A percentile compares a stretch with the other conserved stretches of the same genome.
phyloP scores from a whole-genome alignment of 2,797 vertebrate genomes.

The Trichosurus vulpecula region DNA sequence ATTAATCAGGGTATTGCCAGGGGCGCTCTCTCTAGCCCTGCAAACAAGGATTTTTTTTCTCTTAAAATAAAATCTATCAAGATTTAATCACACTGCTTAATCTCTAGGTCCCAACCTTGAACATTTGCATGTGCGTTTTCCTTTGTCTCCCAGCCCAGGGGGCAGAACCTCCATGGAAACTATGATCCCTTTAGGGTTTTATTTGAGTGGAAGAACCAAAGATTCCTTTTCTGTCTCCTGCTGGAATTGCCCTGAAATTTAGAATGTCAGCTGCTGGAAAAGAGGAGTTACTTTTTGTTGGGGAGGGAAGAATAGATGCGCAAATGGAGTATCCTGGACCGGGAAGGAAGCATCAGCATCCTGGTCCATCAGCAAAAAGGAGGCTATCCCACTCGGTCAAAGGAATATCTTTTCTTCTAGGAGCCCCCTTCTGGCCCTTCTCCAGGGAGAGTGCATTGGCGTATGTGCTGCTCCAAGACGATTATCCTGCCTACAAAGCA shows the following conservation, averaged over 20 bases:
- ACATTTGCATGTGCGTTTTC: slow-evolving; percentile 68
- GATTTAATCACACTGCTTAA: slow-evolving; percentile 80
- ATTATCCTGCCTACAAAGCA: slow-evolving; percentile 54
- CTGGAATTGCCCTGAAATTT: slow-evolving; percentile 83
- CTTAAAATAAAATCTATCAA: slow-evolving; percentile 75
- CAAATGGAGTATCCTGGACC: not conserved
- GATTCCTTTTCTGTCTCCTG: slow-evolving; percentile 80
- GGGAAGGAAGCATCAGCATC: slow-evolving; percentile 62
- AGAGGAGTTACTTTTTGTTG: not conserved
- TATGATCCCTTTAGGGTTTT: slow-evolving; percentile 79
- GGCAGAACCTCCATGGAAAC: slow-evolving; percentile 78
- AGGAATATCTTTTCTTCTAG: slow-evolving; percentile 16
- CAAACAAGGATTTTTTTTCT: slow-evolving; percentile 62
- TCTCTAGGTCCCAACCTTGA: slow-evolving; percentile 75
- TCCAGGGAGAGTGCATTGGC: slow-evolving; percentile 7
- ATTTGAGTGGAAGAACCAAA: slow-evolving; percentile 81
- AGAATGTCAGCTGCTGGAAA: slow-evolving; percentile 77
- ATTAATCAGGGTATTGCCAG: slow-evolving; percentile 76
- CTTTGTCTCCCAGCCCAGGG: slow-evolving; percentile 83
- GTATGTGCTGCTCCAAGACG: slow-evolving; percentile 24
- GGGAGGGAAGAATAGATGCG: not conserved
- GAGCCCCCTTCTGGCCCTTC: slow-evolving; percentile 33
- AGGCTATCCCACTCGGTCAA: slow-evolving; percentile 40
- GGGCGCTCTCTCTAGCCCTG: slow-evolving; percentile 67
- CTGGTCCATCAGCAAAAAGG: slow-evolving; percentile 63